Evolutionary conservation across 2,113 vertebrate genomes (phyloP).

Genomic region (Chloebia gouldiae): DNA sequence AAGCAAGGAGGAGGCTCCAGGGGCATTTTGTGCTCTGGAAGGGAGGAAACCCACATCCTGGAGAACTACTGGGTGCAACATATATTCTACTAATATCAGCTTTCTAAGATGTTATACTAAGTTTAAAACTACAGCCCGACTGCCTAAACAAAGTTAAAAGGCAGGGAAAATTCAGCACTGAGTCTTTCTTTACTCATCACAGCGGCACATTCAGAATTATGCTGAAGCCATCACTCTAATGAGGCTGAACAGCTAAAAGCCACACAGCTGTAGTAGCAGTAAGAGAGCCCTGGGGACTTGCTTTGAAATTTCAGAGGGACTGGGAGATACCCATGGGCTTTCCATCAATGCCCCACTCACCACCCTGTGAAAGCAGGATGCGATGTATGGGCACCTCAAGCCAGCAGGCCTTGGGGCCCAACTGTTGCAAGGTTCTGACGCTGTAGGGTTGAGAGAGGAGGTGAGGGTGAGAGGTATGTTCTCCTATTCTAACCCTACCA

Average conservation of each 20-base stretch:
- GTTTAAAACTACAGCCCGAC: neutral
- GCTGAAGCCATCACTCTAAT: neutral
- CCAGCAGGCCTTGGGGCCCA: fast-evolving
- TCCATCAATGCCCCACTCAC: neutral
- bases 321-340: fast-evolving
- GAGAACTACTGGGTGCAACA: neutral
- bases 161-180: neutral
- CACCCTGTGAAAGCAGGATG: neutral
- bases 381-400: fast-evolving
- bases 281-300: neutral
- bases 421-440: fast-evolving
- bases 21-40: fast-evolving
- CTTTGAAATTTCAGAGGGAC: neutral
- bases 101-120: neutral
- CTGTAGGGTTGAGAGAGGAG: neutral
- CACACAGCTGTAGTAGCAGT: neutral
- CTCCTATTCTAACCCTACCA: fast-evolving
- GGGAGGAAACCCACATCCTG: neutral
- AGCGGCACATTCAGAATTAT: neutral
- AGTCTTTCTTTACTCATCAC: neutral
- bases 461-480: neutral
- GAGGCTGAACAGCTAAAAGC: neutral
- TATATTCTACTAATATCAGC: neutral
- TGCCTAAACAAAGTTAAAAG: neutral
- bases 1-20: neutral